Evolutionary conservation across 2,888 invertebrate species (phyloP).

Genomic region (Andrena fulva): DNA sequence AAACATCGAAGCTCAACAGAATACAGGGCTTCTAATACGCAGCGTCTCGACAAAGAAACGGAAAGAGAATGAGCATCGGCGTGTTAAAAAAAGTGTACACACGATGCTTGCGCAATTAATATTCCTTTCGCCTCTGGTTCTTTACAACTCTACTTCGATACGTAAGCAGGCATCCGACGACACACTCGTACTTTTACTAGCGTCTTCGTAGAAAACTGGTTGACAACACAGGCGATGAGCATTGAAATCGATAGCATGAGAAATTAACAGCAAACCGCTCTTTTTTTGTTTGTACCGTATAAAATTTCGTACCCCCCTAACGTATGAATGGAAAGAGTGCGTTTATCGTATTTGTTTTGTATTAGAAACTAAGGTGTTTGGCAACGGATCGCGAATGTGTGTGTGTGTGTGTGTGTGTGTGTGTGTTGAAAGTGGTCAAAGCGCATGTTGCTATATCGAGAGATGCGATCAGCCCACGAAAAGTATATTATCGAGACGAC

Average conservation of each 20-base stretch:
- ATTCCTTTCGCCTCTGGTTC: neutral
- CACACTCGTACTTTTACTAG: neutral
- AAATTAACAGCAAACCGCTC: slow-evolving; percentile 7
- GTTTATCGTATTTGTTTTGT: slow-evolving; percentile 11
- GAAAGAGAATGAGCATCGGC: neutral
- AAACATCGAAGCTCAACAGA: slow-evolving; percentile 28
- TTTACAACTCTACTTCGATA: slow-evolving; percentile 7
- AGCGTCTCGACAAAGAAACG: slow-evolving; percentile 2
- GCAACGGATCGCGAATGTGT: slow-evolving; percentile 4
- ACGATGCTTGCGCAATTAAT: neutral
- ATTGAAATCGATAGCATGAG: slow-evolving; percentile 13
- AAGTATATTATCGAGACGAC: slow-evolving; percentile 2
- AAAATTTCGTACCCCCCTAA: slow-evolving; percentile 4
- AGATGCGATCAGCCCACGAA: slow-evolving; percentile 28
- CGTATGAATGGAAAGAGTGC: slow-evolving; percentile 7
- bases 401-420: neutral
- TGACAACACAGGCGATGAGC: slow-evolving; percentile 3
- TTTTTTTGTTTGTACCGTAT: neutral
- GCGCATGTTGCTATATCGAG: slow-evolving; percentile 38
- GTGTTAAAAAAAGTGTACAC: slow-evolving; percentile 16
- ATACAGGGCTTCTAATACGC: slow-evolving; percentile 17
- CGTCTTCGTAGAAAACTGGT: slow-evolving; percentile 18
- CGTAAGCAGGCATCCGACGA: slow-evolving; percentile 1
- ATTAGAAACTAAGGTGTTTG: slow-evolving; percentile 17
- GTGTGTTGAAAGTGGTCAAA: neutral